These are phyloP conservation scores for Lasiommata megera DNA, from an alignment of 2,888 invertebrate genomes.

Conservation along the genomic window DNA sequence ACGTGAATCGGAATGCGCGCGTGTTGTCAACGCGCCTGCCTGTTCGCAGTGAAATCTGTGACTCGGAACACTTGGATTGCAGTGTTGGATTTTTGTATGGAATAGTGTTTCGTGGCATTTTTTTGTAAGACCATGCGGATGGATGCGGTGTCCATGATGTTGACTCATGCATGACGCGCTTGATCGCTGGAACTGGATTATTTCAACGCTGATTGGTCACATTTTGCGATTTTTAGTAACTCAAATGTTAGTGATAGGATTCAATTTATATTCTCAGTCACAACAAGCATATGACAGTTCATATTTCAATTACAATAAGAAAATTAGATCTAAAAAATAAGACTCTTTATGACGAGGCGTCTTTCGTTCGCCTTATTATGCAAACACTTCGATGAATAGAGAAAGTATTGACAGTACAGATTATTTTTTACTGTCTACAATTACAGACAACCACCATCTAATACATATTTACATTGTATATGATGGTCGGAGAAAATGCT, in stretches of 20 bases:
- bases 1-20: constrained; percentile 68
- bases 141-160: constrained; percentile 75
- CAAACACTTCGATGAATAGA: constrained; percentile 2
- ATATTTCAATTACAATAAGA: background rate
- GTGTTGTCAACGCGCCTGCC: constrained; percentile 58
- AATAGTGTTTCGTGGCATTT: constrained; percentile 53
- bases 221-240: constrained; percentile 6
- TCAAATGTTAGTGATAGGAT: background rate
- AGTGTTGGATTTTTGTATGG: constrained; percentile 75
- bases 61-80: constrained; percentile 76
- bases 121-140: constrained; percentile 67
- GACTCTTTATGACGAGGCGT: background rate
- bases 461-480: background rate
- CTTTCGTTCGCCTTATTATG: background rate
- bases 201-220: constrained; percentile 13
- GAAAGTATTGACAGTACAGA: constrained; percentile 14
- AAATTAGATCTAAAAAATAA: background rate
- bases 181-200: constrained; percentile 68
- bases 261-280: background rate
- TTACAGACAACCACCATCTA: background rate
- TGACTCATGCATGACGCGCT: constrained; percentile 79
- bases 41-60: constrained; percentile 65
- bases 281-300: background rate
- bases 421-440: constrained; percentile 1
- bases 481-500: background rate